phyloP scores from a whole-genome alignment of 2,888 invertebrate genomes.

The Sinhomidia bicolor region DNA sequence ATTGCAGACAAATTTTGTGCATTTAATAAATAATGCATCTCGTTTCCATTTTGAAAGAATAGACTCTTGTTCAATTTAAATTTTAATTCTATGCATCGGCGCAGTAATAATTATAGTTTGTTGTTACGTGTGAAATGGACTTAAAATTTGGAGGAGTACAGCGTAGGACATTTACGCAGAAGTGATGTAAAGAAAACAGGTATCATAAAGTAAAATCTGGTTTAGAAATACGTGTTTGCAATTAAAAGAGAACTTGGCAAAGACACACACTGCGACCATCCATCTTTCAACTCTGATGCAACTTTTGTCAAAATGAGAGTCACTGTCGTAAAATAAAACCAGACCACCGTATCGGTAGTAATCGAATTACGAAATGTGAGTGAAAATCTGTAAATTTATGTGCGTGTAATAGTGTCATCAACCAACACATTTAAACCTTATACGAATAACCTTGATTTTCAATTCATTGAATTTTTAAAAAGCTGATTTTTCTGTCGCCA shows the following conservation, averaged over 20 bases:
- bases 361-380: neutral
- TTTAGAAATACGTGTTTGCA: neutral
- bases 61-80: slow-evolving; percentile 15
- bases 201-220: slow-evolving; percentile 8
- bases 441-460: neutral
- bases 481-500: neutral
- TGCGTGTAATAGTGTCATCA: neutral
- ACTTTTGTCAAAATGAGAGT: slow-evolving; percentile 10
- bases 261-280: too few relatives aligned
- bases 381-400: neutral
- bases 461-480: neutral
- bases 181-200: slow-evolving; percentile 30
- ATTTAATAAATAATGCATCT: neutral
- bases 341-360: neutral
- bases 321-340: neutral
- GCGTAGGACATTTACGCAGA: neutral
- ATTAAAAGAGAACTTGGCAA: neutral
- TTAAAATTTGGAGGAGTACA: neutral
- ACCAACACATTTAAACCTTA: neutral
- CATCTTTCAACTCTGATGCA: slow-evolving; percentile 22
- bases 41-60: too few relatives aligned
- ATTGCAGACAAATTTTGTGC: neutral
- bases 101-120: neutral
- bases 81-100: neutral
- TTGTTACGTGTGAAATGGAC: slow-evolving; percentile 26